phyloP scores from a whole-genome alignment of 2,888 invertebrate species.

The Deroplatys truncata region DNA sequence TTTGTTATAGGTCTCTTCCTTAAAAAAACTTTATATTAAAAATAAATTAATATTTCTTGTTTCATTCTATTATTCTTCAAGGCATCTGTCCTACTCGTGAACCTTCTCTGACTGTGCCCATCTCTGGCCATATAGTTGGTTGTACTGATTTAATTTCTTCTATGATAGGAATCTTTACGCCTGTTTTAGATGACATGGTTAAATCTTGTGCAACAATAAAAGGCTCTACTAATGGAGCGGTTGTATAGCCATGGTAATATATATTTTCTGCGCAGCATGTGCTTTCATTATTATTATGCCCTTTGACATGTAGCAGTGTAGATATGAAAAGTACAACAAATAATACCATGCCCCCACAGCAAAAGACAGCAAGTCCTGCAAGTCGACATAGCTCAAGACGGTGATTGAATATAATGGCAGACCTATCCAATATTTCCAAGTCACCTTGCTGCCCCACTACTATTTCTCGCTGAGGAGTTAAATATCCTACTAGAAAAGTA shows the following conservation, averaged over 20 bases:
- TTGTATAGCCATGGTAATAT: neutral
- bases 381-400: conserved; percentile 47
- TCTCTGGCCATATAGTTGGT: conserved; percentile 35
- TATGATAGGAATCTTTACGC: conserved; percentile 33
- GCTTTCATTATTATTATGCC: conserved; percentile 1
- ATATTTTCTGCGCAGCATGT: conserved; percentile 42
- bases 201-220: neutral
- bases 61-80: neutral
- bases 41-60: neutral
- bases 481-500: conserved; percentile 48
- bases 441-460: conserved; percentile 41
- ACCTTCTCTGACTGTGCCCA: neutral
- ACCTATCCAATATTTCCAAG: conserved; percentile 42
- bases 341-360: conserved; percentile 47
- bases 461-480: conserved; percentile 44
- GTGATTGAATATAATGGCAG: conserved; percentile 45
- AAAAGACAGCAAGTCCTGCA: conserved; percentile 47
- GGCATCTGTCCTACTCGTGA: neutral
- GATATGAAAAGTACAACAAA: conserved; percentile 46
- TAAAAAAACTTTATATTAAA: neutral
- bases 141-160: conserved; percentile 36
- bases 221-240: conserved; percentile 9
- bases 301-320: conserved; percentile 38
- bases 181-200: neutral
- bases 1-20: neutral